Percentiles rank a stretch among this genome's conserved stretches.
phyloP scores from a whole-genome alignment of 2,113 vertebrate species.

The Struthidea cinerea region DNA sequence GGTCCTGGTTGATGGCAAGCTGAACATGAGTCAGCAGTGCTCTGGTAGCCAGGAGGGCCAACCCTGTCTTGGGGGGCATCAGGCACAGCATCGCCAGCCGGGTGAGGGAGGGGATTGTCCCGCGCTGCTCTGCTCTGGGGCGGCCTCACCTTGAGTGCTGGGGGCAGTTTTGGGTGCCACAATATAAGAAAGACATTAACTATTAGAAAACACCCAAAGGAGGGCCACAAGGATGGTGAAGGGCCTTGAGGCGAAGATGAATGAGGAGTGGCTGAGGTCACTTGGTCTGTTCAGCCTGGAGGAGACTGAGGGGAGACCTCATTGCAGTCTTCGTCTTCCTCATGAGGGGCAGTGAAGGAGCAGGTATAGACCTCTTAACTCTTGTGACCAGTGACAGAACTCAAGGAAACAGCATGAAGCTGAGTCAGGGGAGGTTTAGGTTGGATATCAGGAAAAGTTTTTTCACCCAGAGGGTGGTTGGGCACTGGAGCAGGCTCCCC shows the following conservation, averaged over 20 bases:
- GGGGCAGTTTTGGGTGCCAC: background rate
- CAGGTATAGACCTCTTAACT: background rate
- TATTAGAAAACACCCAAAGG: rapidly evolving
- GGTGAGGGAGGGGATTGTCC: background rate
- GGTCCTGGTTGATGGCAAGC: rapidly evolving
- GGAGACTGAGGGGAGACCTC: background rate
- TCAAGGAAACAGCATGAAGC: background rate
- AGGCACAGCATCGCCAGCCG: rapidly evolving
- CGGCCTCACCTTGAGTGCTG: rapidly evolving
- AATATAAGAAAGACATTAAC: rapidly evolving
- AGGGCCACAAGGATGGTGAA: rapidly evolving
- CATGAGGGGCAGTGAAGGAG: rapidly evolving
- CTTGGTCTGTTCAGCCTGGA: background rate
- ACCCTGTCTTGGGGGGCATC: rapidly evolving
- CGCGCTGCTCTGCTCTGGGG: background rate
- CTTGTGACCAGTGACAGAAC: background rate
- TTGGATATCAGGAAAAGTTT: background rate
- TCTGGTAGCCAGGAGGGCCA: background rate
- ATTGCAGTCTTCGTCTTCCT: background rate
- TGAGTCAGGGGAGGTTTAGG: background rate
- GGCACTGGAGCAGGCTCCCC: background rate
- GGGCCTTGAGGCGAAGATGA: rapidly evolving
- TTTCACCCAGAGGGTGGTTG: background rate
- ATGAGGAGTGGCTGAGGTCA: background rate
- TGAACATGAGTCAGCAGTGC: background rate